Percentiles rank a stretch among this genome's conserved stretches.
These are phyloP conservation scores for Antheraea mylitta DNA, from an alignment of 1,140 invertebrate genomes.

Conservation along the genomic window DNA sequence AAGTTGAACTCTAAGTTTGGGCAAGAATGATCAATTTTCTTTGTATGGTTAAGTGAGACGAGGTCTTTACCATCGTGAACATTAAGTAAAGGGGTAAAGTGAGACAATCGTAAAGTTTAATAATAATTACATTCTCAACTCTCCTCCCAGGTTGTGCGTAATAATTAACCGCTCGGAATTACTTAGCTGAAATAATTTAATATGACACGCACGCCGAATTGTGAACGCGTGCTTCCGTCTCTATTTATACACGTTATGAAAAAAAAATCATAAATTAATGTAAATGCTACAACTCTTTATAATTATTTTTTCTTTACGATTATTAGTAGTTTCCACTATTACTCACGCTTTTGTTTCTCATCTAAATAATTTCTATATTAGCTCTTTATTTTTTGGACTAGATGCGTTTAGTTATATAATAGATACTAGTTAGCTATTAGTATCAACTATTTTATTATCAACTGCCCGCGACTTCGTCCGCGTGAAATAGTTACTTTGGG, in stretches of 20 bases:
- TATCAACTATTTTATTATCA: no score
- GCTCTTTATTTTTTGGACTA: no score
- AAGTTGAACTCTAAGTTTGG: constrained; percentile 36
- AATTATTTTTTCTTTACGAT: no score
- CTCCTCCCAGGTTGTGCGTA: constrained; percentile 71
- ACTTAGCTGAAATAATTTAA: constrained; percentile 78
- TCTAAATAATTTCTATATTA: no score
- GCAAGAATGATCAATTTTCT: constrained; percentile 28
- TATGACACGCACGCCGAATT: constrained; percentile 66
- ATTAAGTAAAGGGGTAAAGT: constrained; percentile 71
- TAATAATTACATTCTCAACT: constrained; percentile 79
- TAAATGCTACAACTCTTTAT: no score
- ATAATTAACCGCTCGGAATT: constrained; percentile 78
- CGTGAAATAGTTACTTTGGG: no score
- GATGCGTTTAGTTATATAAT: no score
- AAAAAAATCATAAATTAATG: not conserved
- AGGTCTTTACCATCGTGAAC: constrained; percentile 27
- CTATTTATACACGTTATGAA: not conserved
- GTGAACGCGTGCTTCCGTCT: constrained; percentile 15
- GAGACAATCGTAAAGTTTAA: constrained; percentile 79
- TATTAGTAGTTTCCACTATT: no score
- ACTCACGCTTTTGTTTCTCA: no score
- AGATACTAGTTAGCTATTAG: no score
- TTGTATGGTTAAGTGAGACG: constrained; percentile 21
- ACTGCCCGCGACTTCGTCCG: no score